Conservation (phyloP, 1,140 invertebrate genomes). For the Pomacea maculata region DNA sequence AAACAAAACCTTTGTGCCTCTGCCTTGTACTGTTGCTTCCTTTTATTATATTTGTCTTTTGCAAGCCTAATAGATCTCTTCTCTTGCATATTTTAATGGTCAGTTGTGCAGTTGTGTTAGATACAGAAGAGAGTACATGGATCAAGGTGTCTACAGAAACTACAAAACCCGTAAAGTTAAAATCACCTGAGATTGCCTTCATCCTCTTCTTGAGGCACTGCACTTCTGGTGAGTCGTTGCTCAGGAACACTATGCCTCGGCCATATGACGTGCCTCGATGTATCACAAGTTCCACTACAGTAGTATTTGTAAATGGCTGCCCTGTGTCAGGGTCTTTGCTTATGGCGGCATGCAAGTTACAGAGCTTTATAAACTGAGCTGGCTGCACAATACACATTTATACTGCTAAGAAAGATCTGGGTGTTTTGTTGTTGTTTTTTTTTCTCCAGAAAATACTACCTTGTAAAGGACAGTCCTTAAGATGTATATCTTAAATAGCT, state of each 20-base stretch:
- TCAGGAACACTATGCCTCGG: slow-evolving; percentile 28
- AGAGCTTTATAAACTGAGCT: slow-evolving; percentile 39
- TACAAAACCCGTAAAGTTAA: neutral
- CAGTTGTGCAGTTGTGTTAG: too few species aligned
- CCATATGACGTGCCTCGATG: slow-evolving; percentile 39
- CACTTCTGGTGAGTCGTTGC: slow-evolving; percentile 17
- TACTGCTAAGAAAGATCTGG: too few species aligned
- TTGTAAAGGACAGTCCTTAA: too few species aligned
- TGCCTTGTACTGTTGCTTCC: too few species aligned
- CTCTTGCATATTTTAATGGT: too few species aligned
- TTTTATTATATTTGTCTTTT: too few species aligned
- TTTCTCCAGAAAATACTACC: too few species aligned
- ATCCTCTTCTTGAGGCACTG: slow-evolving; percentile 25
- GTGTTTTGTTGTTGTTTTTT: too few species aligned
- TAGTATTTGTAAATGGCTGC: neutral
- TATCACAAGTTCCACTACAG: slow-evolving; percentile 30
- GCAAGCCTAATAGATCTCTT: too few species aligned
- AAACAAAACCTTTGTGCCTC: too few species aligned
- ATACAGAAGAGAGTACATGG: too few species aligned
- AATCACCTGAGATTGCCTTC: neutral
- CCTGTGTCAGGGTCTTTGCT: slow-evolving; percentile 13
- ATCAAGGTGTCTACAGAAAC: neutral
- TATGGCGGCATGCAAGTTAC: slow-evolving; percentile 38
- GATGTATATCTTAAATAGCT: too few species aligned
- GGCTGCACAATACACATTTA: slow-evolving; percentile 20